Evolutionary conservation across 2,888 invertebrate genomes (phyloP).

Genomic region (Odontothrips loti): DNA sequence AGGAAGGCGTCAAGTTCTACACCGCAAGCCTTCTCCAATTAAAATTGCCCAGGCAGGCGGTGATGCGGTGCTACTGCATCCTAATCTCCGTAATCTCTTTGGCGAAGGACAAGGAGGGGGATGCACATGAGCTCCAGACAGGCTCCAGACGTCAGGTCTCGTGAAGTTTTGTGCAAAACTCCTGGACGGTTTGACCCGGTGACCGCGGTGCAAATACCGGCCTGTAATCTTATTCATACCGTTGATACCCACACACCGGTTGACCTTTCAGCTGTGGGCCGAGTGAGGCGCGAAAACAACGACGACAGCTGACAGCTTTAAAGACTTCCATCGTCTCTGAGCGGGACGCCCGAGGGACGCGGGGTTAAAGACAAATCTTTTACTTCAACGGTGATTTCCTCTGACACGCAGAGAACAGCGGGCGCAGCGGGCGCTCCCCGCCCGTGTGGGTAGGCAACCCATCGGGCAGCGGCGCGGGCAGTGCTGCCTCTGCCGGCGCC

Average conservation of each 20-base stretch:
- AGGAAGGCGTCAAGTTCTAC: not conserved
- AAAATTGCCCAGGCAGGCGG: not conserved
- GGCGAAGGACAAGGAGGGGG: not conserved
- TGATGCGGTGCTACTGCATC: not conserved
- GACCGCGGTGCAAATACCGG: too few species aligned
- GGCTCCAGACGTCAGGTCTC: not conserved
- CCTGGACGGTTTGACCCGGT: too few species aligned
- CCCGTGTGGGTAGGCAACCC: not conserved
- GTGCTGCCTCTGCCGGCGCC: not conserved
- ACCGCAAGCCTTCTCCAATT: not conserved
- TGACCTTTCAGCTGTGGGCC: too few species aligned
- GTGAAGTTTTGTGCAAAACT: not conserved
- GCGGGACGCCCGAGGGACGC: too few species aligned
- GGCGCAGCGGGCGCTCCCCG: not conserved
- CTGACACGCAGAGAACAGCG: too few species aligned
- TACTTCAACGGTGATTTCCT: too few species aligned
- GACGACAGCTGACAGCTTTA: too few species aligned
- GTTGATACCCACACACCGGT: too few species aligned
- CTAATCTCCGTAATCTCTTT: not conserved
- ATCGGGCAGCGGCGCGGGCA: not conserved
- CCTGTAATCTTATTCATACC: too few species aligned
- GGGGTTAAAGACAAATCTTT: too few species aligned
- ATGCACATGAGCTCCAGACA: not conserved
- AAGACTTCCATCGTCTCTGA: too few species aligned
- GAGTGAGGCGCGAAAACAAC: too few species aligned